Percentiles rank a stretch among this genome's conserved stretches.
Conservation (phyloP, 2,797 vertebrate species). For the Catharus ustulatus region DNA sequence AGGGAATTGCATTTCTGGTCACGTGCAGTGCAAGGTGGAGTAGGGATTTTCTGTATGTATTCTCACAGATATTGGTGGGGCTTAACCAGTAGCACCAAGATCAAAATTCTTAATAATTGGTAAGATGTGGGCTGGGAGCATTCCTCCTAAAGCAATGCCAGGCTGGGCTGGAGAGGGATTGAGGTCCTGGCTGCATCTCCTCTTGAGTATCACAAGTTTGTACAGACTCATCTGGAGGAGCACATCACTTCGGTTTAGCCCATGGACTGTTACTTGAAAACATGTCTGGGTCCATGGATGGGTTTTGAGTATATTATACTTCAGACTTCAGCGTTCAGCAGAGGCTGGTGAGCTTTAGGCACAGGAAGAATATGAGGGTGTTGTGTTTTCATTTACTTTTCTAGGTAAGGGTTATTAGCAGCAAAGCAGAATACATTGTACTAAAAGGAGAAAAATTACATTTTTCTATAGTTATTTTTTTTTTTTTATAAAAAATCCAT, state of each 20-base stretch:
- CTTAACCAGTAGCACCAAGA: not conserved
- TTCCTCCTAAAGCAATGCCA: not conserved
- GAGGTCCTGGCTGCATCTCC: not conserved
- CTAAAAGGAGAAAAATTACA: not conserved
- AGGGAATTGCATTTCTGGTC: not conserved
- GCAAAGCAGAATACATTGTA: not conserved
- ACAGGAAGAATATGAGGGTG: not conserved
- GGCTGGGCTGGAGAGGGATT: not conserved
- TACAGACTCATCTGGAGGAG: not conserved
- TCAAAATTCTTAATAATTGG: not conserved
- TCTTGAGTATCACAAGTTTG: not conserved
- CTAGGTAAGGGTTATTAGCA: constrained; percentile 26
- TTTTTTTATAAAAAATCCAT: not conserved
- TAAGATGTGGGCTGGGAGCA: not conserved
- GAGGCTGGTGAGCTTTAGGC: not conserved
- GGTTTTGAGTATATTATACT: not conserved
- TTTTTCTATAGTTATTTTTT: not conserved
- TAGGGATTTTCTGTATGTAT: not conserved
- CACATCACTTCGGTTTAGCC: not conserved
- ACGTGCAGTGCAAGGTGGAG: not conserved
- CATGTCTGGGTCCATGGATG: not conserved
- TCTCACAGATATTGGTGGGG: not conserved
- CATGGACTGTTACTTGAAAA: not conserved
- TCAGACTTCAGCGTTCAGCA: not conserved
- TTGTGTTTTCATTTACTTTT: constrained; percentile 41